phyloP scores from a whole-genome alignment of 1,140 invertebrate species.

The Wiebesia pumilae region DNA sequence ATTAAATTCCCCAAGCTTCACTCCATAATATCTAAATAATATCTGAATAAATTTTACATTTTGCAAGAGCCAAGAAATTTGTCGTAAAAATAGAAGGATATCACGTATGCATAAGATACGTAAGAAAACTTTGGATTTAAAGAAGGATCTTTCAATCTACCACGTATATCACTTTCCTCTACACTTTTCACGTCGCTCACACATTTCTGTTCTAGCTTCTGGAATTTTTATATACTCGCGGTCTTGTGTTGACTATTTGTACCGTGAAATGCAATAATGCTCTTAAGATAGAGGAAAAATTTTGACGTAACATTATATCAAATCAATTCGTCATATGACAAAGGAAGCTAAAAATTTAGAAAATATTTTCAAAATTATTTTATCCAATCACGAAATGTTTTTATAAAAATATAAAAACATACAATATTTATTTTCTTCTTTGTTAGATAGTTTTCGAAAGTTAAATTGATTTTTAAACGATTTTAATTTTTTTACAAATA shows the following conservation, averaged over 20 bases:
- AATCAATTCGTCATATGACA: too few species aligned
- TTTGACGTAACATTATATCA: not conserved
- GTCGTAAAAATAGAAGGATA: not conserved
- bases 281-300: not conserved
- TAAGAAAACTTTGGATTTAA: not conserved
- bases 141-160: constrained; percentile 1
- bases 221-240: not conserved
- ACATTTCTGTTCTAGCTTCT: not conserved
- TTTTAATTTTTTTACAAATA: too few species aligned
- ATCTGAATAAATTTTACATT: not conserved
- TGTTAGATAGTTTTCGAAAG: too few species aligned
- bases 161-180: constrained; percentile 21
- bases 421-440: too few species aligned
- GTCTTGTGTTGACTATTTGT: not conserved
- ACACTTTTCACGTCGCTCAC: constrained; percentile 16
- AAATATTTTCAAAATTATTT: too few species aligned
- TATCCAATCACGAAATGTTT: too few species aligned
- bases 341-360: too few species aligned
- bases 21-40: not conserved
- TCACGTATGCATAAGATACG: constrained; percentile 1
- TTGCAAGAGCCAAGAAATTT: not conserved
- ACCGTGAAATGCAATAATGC: not conserved
- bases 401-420: too few species aligned
- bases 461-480: too few species aligned
- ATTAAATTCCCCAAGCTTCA: not conserved